Evolutionary conservation across 2,113 vertebrate species (phyloP), one percentile per base, ranked within the genome.

Genomic region (Falcunculus frontatus): DNA sequence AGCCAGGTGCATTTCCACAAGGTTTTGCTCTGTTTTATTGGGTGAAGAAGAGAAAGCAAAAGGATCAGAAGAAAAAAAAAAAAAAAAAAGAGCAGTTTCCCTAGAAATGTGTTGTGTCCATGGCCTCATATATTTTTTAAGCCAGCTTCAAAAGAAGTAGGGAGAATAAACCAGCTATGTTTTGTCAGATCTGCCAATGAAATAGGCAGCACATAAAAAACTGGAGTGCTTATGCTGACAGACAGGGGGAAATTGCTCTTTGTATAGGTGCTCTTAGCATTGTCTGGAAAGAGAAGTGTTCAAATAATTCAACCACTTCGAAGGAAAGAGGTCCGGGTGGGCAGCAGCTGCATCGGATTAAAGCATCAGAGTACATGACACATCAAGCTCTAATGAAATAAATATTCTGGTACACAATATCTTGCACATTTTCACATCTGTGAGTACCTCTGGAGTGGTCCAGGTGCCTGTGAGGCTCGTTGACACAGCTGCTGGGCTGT

Each of bases 21-120:
- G 6, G 4, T 59, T 79, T 82, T 50, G 3, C 10, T 4, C 26
- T 47, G 4, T 11, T 68, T 90, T 50, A 30, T 9, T 12, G 7
- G 4, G 5, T 32, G 12, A 74, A 49, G 44, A 80, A 64, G 19
- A 74, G 22, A 20, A 15, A 52, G 37, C 50, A 90, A 19, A 82
- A 60, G 22, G 1, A 57, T 41, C 2, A 39, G 8, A 33, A 7
- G 47, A 63, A 65, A 49, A 9, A n/a, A 3, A 11, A 19, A 53
- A 44, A 47, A 30, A 67, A 10, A 12, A 3, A 3, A 11, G 1
- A 12, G 8, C 5, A 0, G 0, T 79, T 88, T 72, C 15, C 35
- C 8, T 25, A 44, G 14, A 35, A 47, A 56, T 42, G 3, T 39
- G 27, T 26, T 68, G 12, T 33, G 3, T 49, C 53, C 44, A 0